Percentiles rank a stretch among this genome's conserved stretches.
phyloP scores from a whole-genome alignment of 1,140 invertebrate genomes.

The Pectinophora gossypiella region DNA sequence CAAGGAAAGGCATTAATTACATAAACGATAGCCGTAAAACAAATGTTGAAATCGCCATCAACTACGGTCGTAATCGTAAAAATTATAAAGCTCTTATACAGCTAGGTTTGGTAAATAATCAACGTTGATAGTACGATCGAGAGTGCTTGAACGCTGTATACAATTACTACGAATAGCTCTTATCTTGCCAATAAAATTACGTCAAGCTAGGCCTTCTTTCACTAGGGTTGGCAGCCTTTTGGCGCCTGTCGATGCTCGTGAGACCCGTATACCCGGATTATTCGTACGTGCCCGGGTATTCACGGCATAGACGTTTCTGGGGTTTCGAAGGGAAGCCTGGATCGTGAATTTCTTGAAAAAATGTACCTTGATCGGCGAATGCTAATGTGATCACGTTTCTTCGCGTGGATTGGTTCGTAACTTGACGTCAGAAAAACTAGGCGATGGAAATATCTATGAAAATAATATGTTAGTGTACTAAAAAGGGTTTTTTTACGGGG shows the following conservation, averaged over 20 bases:
- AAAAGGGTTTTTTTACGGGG: too few species aligned
- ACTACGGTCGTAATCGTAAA: too few species aligned
- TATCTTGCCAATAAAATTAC: conserved; percentile 37
- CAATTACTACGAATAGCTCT: conserved; percentile 20
- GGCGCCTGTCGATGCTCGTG: too few species aligned
- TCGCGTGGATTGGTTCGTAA: not conserved
- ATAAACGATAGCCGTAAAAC: too few species aligned
- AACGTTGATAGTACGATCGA: not conserved
- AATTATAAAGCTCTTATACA: not conserved
- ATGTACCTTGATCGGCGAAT: not conserved
- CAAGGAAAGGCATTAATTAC: too few species aligned
- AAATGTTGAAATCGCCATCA: too few species aligned
- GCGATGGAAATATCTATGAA: too few species aligned
- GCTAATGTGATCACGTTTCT: not conserved
- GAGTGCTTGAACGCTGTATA: not conserved
- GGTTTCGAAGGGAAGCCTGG: not conserved
- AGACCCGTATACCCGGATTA: too few species aligned
- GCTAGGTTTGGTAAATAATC: not conserved
- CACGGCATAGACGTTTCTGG: not conserved
- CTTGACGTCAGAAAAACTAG: not conserved
- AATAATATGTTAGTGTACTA: too few species aligned
- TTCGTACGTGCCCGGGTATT: not conserved
- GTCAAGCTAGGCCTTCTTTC: conserved; percentile 13
- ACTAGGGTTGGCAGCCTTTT: too few species aligned
- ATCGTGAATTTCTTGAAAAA: not conserved